Percentiles rank a stretch among this genome's conserved stretches.
Conservation (phyloP, 2,113 vertebrate species). For the Galbula dea region DNA sequence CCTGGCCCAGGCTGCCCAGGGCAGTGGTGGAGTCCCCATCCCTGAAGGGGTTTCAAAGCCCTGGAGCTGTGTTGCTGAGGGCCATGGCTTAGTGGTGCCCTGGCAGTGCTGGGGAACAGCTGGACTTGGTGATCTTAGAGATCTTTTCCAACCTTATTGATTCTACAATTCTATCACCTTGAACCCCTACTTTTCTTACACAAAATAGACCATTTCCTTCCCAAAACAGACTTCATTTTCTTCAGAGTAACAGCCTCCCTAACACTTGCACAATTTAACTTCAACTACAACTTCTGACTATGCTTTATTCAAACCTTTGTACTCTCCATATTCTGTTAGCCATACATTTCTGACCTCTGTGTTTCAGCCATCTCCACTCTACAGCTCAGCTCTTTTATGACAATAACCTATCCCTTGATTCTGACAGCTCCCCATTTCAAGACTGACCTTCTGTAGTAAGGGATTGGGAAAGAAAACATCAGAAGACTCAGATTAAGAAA, state of each 20-base stretch:
- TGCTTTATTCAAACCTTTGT: not conserved
- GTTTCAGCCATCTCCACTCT: not conserved
- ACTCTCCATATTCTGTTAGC: not conserved
- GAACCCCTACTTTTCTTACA: not conserved
- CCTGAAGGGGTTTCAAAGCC: too few species aligned
- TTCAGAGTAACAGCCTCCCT: not conserved
- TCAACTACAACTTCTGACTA: not conserved
- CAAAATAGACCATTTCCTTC: too few species aligned
- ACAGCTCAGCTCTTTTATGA: not conserved
- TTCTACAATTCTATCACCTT: too few species aligned
- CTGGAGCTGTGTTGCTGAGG: too few species aligned
- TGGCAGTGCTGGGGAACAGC: too few species aligned
- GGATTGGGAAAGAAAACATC: not conserved
- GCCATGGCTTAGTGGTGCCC: too few species aligned
- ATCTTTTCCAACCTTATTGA: too few species aligned
- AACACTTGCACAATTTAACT: not conserved
- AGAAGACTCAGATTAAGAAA: not conserved
- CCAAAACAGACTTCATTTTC: not conserved
- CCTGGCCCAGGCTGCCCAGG: too few species aligned
- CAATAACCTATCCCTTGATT: not conserved
- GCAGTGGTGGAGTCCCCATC: too few species aligned
- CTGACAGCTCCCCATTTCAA: not conserved
- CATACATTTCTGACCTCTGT: not conserved
- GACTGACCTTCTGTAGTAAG: not conserved
- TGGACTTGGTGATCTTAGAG: too few species aligned